A percentile compares a stretch with the other conserved stretches of the same genome.
Evolutionary conservation across 1,140 invertebrate genomes (phyloP).

Genomic region (Megathymus violae): DNA sequence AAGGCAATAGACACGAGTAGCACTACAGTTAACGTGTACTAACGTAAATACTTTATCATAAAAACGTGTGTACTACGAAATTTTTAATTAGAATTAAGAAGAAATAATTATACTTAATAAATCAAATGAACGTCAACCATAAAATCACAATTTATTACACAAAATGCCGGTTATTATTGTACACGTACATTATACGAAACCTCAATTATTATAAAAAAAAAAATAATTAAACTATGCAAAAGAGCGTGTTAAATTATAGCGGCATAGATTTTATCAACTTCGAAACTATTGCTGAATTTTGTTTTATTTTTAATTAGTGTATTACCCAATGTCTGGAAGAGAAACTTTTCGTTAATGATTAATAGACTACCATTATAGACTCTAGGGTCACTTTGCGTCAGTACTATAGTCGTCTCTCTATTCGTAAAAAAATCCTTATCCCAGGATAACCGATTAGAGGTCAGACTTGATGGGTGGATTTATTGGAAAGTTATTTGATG

Average conservation of each 20-base stretch:
- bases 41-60: neutral
- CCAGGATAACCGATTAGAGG: too few relatives aligned
- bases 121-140: conserved; percentile 15
- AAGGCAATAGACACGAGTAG: too few relatives aligned
- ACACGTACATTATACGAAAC: conserved; percentile 8
- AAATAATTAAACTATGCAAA: conserved; percentile 23
- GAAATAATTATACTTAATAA: conserved; percentile 22
- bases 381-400: too few relatives aligned
- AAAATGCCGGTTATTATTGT: conserved; percentile 21
- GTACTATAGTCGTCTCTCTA: too few relatives aligned
- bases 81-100: conserved; percentile 14
- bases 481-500: too few relatives aligned
- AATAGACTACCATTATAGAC: too few relatives aligned
- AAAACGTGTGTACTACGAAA: conserved; percentile 6
- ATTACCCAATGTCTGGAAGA: too few relatives aligned
- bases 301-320: neutral
- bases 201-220: conserved; percentile 20
- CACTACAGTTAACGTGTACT: too few relatives aligned
- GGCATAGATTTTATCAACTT: conserved; percentile 29
- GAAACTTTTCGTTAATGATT: too few relatives aligned
- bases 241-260: conserved; percentile 27
- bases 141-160: conserved; percentile 30
- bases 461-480: too few relatives aligned
- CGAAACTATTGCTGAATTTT: conserved; percentile 9
- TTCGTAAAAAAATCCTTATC: too few relatives aligned